phyloP scores from a whole-genome alignment of 2,113 vertebrate species.

The Phalacrocorax carbo region DNA sequence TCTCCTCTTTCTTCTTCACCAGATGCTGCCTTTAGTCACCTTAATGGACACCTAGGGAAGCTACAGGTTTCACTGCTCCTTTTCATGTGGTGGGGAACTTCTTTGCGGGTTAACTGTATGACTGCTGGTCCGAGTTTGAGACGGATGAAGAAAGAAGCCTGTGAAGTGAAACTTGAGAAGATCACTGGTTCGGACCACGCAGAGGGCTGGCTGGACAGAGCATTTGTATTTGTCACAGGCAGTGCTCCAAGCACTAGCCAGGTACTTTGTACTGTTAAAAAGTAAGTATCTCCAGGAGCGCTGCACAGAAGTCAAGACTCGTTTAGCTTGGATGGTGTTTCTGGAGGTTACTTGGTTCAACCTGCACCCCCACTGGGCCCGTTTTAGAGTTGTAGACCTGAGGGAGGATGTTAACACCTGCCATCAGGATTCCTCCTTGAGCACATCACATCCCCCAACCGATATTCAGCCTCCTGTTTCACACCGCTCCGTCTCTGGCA shows the following conservation, averaged over 20 bases:
- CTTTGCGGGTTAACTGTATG: background rate
- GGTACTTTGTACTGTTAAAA: background rate
- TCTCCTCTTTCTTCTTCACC: background rate
- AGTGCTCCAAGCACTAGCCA: background rate
- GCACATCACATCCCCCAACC: background rate
- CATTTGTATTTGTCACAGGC: background rate
- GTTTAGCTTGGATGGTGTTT: background rate
- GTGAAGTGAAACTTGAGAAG: background rate
- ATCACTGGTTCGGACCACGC: background rate
- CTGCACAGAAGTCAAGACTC: background rate
- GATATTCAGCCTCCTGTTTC: background rate
- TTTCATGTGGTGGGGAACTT: background rate
- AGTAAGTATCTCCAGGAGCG: background rate
- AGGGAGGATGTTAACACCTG: background rate
- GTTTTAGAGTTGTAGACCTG: background rate
- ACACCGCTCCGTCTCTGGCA: fast-evolving
- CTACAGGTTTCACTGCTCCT: background rate
- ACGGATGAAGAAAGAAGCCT: background rate
- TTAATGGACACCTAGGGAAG: background rate
- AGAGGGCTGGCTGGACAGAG: background rate
- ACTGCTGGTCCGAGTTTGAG: background rate
- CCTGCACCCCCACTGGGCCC: background rate
- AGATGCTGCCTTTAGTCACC: background rate
- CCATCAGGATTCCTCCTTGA: background rate
- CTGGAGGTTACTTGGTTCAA: background rate